These are phyloP conservation scores for Bombyx mori DNA, from an alignment of 1,140 invertebrate genomes.

Conservation along the genomic window ASM3026992v2 NC_085114.1:15041001-15041500, in stretches of 20 bases:
- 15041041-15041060: no score
- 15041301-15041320: conserved; percentile 44
- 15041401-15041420: no score
- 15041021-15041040: no score
- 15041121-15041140: conserved; percentile 73
- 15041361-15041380: background rate
- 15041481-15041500: no score
- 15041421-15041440: no score
- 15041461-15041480: no score
- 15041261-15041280: conserved; percentile 54
- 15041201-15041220: conserved; percentile 42
- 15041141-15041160: conserved; percentile 76
- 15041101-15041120: conserved; percentile 51
- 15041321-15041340: conserved; percentile 58
- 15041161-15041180: conserved; percentile 45
- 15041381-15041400: no score
- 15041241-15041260: conserved; percentile 44
- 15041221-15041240: conserved; percentile 39
- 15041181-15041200: conserved; percentile 50
- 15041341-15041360: conserved; percentile 34
- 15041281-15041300: conserved; percentile 58
- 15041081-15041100: no score
- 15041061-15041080: no score
- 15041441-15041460: no score
- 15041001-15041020: no score